Conservation (phyloP, 2,797 vertebrate species). For the Mareca strepera region DNA sequence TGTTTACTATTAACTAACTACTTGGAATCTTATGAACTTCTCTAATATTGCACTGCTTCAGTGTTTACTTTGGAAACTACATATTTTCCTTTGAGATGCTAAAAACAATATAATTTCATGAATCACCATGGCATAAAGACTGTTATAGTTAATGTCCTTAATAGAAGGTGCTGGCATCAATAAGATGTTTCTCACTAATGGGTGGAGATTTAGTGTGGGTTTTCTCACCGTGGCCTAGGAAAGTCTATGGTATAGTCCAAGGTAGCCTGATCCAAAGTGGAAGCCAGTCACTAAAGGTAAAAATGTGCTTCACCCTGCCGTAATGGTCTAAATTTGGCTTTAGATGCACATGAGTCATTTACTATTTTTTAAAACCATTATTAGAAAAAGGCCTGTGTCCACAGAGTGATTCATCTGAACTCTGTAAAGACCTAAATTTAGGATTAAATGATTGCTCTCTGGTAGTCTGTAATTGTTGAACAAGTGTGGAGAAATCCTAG, state of each 20-base stretch:
- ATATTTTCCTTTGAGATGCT: neutral
- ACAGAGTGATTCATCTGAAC: neutral
- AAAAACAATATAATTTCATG: neutral
- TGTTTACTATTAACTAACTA: constrained; percentile 50
- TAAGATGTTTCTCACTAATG: neutral
- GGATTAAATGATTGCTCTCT: neutral
- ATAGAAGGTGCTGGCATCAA: neutral
- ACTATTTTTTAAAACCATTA: neutral
- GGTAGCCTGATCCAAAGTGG: neutral
- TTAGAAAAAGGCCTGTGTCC: neutral
- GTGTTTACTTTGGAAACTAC: constrained; percentile 16
- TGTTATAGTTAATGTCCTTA: neutral
- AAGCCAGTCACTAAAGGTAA: neutral
- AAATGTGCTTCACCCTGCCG: neutral
- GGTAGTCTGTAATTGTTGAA: neutral
- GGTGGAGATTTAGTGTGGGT: neutral
- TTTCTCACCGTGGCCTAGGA: neutral
- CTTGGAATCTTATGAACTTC: neutral
- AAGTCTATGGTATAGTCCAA: neutral
- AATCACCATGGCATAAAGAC: neutral
- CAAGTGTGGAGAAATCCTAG: neutral
- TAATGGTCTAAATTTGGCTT: neutral
- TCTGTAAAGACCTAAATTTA: neutral
- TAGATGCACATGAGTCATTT: neutral
- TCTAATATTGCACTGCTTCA: neutral